Base-by-base conservation (phyloP, 1,140 invertebrate species). In the Cepaea nemoralis region DNA sequence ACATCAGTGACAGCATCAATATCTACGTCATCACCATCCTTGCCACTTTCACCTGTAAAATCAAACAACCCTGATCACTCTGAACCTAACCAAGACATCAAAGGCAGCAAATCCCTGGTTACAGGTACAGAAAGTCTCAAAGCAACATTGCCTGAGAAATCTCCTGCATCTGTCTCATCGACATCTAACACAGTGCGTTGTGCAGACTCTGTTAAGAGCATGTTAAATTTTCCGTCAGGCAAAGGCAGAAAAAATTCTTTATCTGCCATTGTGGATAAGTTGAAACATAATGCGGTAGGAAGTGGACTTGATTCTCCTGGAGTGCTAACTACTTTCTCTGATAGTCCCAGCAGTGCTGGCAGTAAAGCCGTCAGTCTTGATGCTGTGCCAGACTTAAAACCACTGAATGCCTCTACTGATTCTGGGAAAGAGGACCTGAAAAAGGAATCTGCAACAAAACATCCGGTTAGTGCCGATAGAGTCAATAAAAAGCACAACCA, bases 211-310 rank as follows among this genome's bases (percentile, higher is more conserved):
- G 67, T 19, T 39, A 79, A 73, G 27, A 74, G 14, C 55, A 78
- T 39, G 55, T 73, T 48, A 35, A 67, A 31, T 14, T 48, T 63
- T 50, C 74, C 82, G 35, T 78, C 77, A 87, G 92, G 93, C 22
- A 82, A 84, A 45, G 84, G 77, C 90, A 92, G 95, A 73, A 96
- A 96, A 90, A 94, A 95, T 66, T 96, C 95, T 0, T 91, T 97
- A 5, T 95, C 94, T 80, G 96, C 96, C 0, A 95, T 97, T 0
- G 95, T 97, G 79, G 96, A 97, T 86, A 97, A 97, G 88, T 89
- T 97, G 16, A 95, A 80, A 39, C 66, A 80, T n/a, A 80, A 80
- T 39, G 77, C 77, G 3, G 77, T 69, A 12, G 78, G 78, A 0
- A 31, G 27, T 31, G 37, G 24, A 8, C 55, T 80, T 14, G 78